Conservation (phyloP, 2,113 vertebrate species). For the Astur gentilis region DNA sequence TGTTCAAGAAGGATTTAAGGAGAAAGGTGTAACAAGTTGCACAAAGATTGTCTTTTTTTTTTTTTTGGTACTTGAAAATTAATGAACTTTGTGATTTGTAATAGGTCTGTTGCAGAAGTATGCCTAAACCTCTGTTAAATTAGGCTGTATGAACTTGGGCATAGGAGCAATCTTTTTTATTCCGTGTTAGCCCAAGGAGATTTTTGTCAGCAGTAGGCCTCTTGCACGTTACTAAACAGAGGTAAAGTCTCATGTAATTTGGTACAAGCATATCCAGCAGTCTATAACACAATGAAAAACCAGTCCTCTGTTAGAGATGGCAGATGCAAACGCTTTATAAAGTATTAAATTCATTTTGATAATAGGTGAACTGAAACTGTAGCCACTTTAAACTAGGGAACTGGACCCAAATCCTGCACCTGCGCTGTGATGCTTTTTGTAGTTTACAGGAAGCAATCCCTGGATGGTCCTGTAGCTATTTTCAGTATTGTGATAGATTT, state of each 20-base stretch:
- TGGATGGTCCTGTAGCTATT: background rate
- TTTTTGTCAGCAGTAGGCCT: background rate
- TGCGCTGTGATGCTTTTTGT: background rate
- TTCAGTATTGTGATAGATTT: background rate
- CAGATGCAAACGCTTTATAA: background rate
- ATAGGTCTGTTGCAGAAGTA: background rate
- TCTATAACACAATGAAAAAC: background rate
- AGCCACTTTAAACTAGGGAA: background rate
- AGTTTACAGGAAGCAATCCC: background rate
- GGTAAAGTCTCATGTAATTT: background rate
- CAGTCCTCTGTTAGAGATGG: background rate
- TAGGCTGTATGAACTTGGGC: background rate
- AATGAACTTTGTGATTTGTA: background rate
- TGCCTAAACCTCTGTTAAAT: background rate
- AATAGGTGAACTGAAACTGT: background rate
- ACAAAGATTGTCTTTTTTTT: background rate
- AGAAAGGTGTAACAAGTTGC: background rate
- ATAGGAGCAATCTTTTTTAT: background rate
- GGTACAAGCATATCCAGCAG: background rate
- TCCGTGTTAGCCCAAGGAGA: background rate
- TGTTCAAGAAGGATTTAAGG: background rate
- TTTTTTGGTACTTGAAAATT: background rate
- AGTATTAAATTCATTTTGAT: background rate
- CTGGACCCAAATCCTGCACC: background rate
- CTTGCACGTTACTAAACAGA: fast-evolving